phyloP scores from a whole-genome alignment of 2,888 invertebrate genomes.

The Xestia ashworthii region DNA sequence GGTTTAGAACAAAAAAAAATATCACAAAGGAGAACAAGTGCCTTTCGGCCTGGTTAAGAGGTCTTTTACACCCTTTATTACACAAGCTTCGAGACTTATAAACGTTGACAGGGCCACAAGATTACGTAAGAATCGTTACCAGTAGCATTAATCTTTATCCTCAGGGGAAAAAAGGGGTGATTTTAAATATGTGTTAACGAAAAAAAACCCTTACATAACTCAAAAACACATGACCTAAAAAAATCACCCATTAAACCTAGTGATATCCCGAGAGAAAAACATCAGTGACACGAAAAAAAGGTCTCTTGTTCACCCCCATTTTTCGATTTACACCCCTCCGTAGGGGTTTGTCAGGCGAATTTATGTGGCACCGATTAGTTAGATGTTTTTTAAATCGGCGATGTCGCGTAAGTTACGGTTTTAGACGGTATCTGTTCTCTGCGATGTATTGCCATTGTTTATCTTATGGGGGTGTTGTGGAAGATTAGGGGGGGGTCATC shows the following conservation, averaged over 20 bases:
- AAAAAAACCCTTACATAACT: neutral
- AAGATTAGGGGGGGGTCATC: constrained; percentile 1
- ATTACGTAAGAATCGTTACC: neutral
- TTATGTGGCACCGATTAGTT: constrained; percentile 80
- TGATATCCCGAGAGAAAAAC: constrained; percentile 29
- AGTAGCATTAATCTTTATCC: neutral
- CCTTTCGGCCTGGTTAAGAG: too few species aligned
- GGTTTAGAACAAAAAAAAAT: too few species aligned
- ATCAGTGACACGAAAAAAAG: constrained; percentile 36
- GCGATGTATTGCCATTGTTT: constrained; percentile 38
- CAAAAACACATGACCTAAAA: constrained; percentile 15
- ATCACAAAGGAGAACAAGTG: too few species aligned
- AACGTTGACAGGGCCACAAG: neutral
- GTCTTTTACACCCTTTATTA: too few species aligned
- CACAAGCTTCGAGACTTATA: neutral
- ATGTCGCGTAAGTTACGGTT: constrained; percentile 72
- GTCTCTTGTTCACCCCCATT: constrained; percentile 27
- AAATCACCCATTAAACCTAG: neutral
- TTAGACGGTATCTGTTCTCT: constrained; percentile 43
- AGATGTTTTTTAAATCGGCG: constrained; percentile 79
- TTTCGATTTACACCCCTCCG: constrained; percentile 70
- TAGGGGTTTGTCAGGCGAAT: constrained; percentile 69
- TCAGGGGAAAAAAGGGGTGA: neutral
- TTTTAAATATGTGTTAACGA: neutral
- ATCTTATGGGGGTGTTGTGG: constrained; percentile 16